Base-by-base conservation (phyloP, 2,113 vertebrate genomes). In the Sciurus niger region DNA sequence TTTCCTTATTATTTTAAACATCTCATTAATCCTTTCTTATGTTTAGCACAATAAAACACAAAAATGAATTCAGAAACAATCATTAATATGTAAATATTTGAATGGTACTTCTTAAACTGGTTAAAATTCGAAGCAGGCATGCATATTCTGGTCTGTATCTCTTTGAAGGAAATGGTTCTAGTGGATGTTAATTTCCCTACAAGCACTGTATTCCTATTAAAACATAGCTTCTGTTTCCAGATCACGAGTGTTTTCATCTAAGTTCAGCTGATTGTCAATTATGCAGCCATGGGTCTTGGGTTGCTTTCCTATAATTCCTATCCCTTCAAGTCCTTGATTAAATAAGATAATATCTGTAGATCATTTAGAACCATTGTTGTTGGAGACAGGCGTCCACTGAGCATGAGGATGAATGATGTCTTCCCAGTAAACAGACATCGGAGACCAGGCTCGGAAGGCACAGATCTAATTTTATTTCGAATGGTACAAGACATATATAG, bases 41-140 rank as follows among this genome's bases (percentile, higher is more conserved):
- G 83, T 74, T 87, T 87, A 28, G 9, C 5, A 65, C 16, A 79
- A 83, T 24, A 76, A 51, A 94, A 72, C 55, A 53, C 37, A 43
- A 70, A 94, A 20, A 43, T 85, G 1, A 86, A 78, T 65, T 91
- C 22, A 40, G 34, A 70, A 70, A 46, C 28, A 2, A 34, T 43
- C 65, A 55, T 73, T 77, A 76, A 63, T 95, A 86, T 76, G 34
- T 22, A 65, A 73, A 70, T 3, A 51, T 76, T 78, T 91, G 11
- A 30, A 34, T 83, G 80, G 74, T 76, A 43, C 22, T 84, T 95
- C 84, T 93, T 84, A 74, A 70, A 8, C 4, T 51, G 77, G 17
- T 93, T 89, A 85, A 90, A n/a, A 73, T 88, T 93, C 34, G 70
- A 84, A 90, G n/a, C 24, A 48, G 24, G 70, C 4, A 16, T 87